Conservation (phyloP, 2,797 vertebrate genomes). For the Agapornis canus region DNA sequence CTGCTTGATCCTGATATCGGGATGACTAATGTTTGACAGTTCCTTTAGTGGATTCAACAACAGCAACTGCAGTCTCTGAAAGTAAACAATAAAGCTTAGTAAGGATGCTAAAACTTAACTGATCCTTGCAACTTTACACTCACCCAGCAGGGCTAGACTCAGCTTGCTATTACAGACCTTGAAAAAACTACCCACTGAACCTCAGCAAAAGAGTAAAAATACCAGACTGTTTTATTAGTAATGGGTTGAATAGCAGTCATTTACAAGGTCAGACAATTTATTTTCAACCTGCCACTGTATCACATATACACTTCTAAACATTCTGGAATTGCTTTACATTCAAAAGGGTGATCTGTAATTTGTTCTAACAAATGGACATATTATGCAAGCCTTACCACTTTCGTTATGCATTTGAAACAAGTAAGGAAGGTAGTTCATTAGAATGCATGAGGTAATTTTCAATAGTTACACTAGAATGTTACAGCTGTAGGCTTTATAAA, state of each 20-base stretch:
- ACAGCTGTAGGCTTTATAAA: background rate
- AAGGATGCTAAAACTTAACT: background rate
- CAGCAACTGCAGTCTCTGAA: conserved; percentile 92
- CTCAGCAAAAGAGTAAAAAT: background rate
- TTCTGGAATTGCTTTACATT: background rate
- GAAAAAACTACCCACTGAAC: background rate
- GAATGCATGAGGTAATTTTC: background rate
- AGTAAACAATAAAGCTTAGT: conserved; percentile 27
- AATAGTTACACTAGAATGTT: background rate
- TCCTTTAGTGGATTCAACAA: conserved; percentile 95
- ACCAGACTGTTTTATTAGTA: background rate
- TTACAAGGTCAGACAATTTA: background rate
- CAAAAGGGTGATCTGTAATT: background rate
- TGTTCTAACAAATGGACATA: background rate
- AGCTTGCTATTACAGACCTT: background rate
- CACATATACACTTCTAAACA: background rate
- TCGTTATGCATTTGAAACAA: background rate
- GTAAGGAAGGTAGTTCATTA: background rate
- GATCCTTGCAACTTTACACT: background rate
- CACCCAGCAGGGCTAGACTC: background rate
- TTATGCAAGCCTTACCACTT: background rate
- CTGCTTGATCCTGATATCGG: conserved; percentile 97
- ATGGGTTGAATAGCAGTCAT: background rate
- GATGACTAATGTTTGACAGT: conserved; percentile 91
- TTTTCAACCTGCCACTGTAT: background rate